Base-by-base conservation (phyloP, 2,888 invertebrate species). In the Drosophila limbata region DNA sequence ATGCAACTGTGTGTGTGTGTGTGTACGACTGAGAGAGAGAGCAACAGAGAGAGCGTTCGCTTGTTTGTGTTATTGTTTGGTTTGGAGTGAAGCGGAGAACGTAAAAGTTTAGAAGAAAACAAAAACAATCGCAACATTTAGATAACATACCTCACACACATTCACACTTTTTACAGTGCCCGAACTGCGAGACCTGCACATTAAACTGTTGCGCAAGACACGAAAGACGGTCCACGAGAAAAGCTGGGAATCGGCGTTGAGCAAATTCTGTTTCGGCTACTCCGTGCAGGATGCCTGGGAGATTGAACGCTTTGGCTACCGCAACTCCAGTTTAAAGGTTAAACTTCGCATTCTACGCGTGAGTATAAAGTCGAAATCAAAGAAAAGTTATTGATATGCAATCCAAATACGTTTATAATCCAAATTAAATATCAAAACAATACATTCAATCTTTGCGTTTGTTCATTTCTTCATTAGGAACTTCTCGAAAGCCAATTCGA, bases 401-500 rank as follows among this genome's bases (percentile, higher is more conserved):
- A 13, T 33, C 1, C 37, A n/a, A 6, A n/a, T 37, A 35, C 3
- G 10, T 33, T 33, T n/a, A 35, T 35, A 35, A n/a, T 35, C 35
- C n/a, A 0, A 11, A 8, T 25, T 8, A 28, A 8, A 28, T 8
- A 8, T 28, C 28, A 8, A 28, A 35, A 9, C 9, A 40, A 40
- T 17, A 19, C 11, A 17, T 17, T 42, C 13, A 19, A 42, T 19
- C 42, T 2, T 19, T 21, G 6, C n/a, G 8, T 2, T 44, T 55
- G 0, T 4, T 4, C 93, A 9, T 2, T 44, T 55, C 0, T 4
- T 4, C 93, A 94, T 8, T 93, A 98, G 97, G 95, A 96, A 90
- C 94, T 99, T 64, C 93, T 98, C 73, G 99, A 99, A 93, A 95
- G 96, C 87, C 99, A 99, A 93, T 99, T 99, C 93, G 98, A 99